A percentile compares a stretch with the other conserved stretches of the same genome.
These are phyloP conservation scores for Helicoverpa armigera DNA, from an alignment of 1,140 invertebrate species.

Conservation along the genomic window DNA sequence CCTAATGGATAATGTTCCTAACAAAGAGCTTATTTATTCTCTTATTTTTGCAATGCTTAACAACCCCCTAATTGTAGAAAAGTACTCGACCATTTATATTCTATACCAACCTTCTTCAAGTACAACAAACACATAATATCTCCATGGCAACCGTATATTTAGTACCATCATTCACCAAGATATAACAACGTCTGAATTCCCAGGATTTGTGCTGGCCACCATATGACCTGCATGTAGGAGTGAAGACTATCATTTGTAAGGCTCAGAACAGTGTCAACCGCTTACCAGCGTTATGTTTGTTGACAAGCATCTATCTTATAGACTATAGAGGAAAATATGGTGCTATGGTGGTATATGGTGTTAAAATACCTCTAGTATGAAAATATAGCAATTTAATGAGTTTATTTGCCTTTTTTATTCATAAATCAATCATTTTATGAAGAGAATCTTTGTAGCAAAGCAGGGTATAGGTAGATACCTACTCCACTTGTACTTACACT, in stretches of 20 bases:
- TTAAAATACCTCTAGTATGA: background rate
- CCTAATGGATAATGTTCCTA: too few relatives aligned
- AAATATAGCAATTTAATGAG: background rate
- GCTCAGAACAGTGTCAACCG: constrained; percentile 45
- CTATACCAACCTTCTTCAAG: too few relatives aligned
- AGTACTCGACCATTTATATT: too few relatives aligned
- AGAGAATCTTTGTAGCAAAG: too few relatives aligned
- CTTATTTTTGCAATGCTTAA: too few relatives aligned
- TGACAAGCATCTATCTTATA: constrained; percentile 46
- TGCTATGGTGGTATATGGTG: constrained; percentile 19
- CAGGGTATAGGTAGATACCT: too few relatives aligned
- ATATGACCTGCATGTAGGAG: constrained; percentile 13
- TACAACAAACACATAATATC: too few relatives aligned
- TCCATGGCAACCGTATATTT: background rate
- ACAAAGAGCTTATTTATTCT: too few relatives aligned
- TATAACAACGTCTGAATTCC: background rate
- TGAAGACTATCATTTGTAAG: constrained; percentile 55
- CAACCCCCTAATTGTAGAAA: too few relatives aligned
- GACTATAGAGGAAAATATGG: constrained; percentile 38
- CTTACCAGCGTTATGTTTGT: constrained; percentile 45
- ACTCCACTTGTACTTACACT: too few relatives aligned
- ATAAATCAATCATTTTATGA: too few relatives aligned
- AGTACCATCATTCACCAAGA: background rate
- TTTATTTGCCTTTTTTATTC: too few relatives aligned
- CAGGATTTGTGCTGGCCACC: constrained; percentile 34